phyloP scores from a whole-genome alignment of 2,797 vertebrate genomes.

The Remorina albescens region DNA sequence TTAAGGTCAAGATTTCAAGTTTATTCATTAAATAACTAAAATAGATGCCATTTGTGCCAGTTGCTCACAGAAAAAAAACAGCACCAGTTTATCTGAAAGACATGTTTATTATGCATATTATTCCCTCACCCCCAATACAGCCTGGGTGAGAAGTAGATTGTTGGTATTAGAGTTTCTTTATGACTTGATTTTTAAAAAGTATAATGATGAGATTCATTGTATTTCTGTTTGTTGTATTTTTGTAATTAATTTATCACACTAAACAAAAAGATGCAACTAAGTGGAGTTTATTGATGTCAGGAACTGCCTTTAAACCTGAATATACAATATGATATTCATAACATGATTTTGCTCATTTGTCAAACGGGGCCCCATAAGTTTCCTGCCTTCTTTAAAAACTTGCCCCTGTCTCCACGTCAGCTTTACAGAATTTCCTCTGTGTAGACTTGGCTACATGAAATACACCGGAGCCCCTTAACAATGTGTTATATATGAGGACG shows the following conservation, averaged over 20 bases:
- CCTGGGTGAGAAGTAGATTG: background rate
- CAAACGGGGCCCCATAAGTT: background rate
- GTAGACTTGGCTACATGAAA: slow-evolving; percentile 26
- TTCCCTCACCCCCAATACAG: too few relatives aligned
- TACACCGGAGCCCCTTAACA: slow-evolving; percentile 11
- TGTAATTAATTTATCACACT: background rate
- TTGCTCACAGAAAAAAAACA: background rate
- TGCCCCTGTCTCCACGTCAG: background rate
- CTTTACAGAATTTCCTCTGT: slow-evolving; percentile 28
- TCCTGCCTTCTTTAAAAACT: background rate
- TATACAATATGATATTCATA: too few relatives aligned
- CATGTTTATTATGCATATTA: background rate
- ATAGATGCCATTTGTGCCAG: background rate
- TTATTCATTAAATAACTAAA: background rate
- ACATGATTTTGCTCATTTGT: background rate
- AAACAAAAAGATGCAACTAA: background rate
- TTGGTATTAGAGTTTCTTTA: background rate
- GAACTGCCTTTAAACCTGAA: too few relatives aligned
- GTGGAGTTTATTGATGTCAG: background rate
- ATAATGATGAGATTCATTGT: background rate
- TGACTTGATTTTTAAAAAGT: background rate
- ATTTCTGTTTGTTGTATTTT: too few relatives aligned
- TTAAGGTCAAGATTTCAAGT: slow-evolving; percentile 2
- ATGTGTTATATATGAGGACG: slow-evolving; percentile 30
- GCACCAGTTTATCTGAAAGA: background rate